Conservation (phyloP, 2,888 invertebrate genomes). For the Eupithecia exiguata region DNA sequence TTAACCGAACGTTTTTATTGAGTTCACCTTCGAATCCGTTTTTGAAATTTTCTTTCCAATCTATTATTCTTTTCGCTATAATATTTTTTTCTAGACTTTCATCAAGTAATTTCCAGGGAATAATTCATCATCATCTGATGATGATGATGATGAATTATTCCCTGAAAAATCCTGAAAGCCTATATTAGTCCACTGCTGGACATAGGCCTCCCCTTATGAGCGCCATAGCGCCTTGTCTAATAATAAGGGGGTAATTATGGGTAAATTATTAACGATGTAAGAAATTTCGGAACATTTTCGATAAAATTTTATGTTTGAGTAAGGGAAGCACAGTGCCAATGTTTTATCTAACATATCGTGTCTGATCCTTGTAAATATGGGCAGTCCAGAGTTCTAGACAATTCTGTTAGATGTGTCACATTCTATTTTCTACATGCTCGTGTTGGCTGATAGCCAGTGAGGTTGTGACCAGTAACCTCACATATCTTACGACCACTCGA, state of each 20-base stretch:
- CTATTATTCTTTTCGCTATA: neutral
- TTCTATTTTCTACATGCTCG: slow-evolving; percentile 17
- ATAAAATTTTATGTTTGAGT: no score
- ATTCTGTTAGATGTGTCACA: slow-evolving; percentile 21
- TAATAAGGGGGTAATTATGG: no score
- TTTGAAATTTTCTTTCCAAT: neutral
- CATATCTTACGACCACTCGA: slow-evolving; percentile 21
- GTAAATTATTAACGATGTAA: neutral
- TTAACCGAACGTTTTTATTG: neutral
- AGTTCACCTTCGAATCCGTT: neutral
- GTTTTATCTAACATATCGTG: no score
- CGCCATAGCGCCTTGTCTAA: no score
- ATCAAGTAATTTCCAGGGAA: neutral
- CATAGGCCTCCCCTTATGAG: no score
- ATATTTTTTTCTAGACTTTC: neutral
- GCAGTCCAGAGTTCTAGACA: neutral
- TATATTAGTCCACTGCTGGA: no score
- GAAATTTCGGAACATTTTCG: neutral
- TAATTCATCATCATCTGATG: no score
- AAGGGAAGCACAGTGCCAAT: no score
- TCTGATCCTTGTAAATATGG: neutral
- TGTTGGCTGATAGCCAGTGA: slow-evolving; percentile 25
- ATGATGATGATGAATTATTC: no score
- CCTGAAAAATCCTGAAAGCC: no score
- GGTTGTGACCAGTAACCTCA: slow-evolving; percentile 29